Percentiles rank a stretch among this genome's conserved stretches.
These are phyloP conservation scores for Dermochelys coriacea DNA, from an alignment of 2,797 vertebrate species.

Conservation along the genomic window DNA sequence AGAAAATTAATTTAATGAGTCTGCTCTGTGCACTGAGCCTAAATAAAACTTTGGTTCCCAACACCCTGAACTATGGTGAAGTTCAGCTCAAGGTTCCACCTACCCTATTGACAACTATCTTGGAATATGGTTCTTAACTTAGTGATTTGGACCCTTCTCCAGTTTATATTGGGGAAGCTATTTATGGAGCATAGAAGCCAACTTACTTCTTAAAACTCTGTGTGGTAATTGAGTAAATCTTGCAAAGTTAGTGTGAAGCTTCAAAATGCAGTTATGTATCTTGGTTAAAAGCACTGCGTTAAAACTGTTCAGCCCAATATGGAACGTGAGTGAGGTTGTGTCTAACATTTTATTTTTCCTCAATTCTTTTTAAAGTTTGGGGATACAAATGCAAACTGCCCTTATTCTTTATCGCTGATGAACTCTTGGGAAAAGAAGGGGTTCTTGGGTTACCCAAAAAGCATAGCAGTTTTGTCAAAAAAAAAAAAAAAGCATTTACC, in stretches of 20 bases:
- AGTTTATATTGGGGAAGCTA: not conserved
- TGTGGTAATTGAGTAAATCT: not conserved
- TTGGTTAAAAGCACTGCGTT: not conserved
- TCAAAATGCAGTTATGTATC: not conserved
- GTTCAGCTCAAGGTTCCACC: not conserved
- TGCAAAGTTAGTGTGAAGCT: fast-evolving
- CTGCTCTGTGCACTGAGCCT: not conserved
- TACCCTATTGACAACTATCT: not conserved
- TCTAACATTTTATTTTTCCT: not conserved
- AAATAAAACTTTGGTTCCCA: not conserved
- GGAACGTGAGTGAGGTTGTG: not conserved
- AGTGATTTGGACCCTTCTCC: fast-evolving
- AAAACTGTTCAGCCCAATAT: not conserved
- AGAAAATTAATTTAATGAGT: not conserved
- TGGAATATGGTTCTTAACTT: not conserved
- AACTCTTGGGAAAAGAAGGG: not conserved
- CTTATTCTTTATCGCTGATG: not conserved
- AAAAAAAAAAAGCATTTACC: not conserved
- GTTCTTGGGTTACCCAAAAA: not conserved
- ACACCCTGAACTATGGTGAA: not conserved
- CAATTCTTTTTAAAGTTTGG: not conserved
- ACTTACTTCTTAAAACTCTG: fast-evolving
- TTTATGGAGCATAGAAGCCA: fast-evolving
- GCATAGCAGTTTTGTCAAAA: not conserved
- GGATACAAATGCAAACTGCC: not conserved